These are phyloP conservation scores for Centruroides sculpturatus DNA, from an alignment of 1,140 invertebrate species.

Conservation along the genomic window DNA sequence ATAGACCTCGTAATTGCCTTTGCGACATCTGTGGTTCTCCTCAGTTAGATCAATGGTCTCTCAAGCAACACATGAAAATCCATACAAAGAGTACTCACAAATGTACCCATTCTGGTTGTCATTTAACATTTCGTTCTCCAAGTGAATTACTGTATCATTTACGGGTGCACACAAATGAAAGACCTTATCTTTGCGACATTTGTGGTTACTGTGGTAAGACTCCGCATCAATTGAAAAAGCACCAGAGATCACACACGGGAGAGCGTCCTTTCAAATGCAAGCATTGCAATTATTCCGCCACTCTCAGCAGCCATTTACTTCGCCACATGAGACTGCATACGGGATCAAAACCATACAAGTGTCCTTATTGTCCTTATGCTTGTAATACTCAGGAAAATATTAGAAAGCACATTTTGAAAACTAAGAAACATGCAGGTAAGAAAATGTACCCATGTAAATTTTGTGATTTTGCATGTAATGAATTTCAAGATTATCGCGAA, in stretches of 20 bases:
- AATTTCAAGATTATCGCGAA: conserved; percentile 45
- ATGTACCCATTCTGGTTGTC: conserved; percentile 35
- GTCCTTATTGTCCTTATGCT: conserved; percentile 58
- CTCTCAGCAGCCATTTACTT: conserved; percentile 25
- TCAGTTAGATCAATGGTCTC: conserved; percentile 31
- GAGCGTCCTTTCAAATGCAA: conserved; percentile 17
- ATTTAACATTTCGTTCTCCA: conserved; percentile 32
- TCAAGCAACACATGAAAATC: conserved; percentile 43
- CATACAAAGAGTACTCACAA: conserved; percentile 42
- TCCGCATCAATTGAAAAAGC: conserved; percentile 31
- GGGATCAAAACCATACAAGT: conserved; percentile 30
- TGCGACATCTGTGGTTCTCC: conserved; percentile 43
- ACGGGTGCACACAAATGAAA: conserved; percentile 28
- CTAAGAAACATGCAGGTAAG: conserved; percentile 55
- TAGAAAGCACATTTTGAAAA: conserved; percentile 67
- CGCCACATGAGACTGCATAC: conserved; percentile 24
- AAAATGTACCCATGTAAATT: conserved; percentile 57
- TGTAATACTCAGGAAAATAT: conserved; percentile 75
- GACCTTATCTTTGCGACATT: conserved; percentile 42
- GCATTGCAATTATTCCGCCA: conserved; percentile 43
- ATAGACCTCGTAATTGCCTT: conserved; percentile 24
- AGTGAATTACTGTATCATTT: conserved; percentile 37
- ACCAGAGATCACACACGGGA: conserved; percentile 15
- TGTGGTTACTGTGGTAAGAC: conserved; percentile 50
- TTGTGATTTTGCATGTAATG: conserved; percentile 47